These are phyloP conservation scores for Pentalonia nigronervosa DNA, from an alignment of 1,140 invertebrate species.

Conservation along the genomic window DNA sequence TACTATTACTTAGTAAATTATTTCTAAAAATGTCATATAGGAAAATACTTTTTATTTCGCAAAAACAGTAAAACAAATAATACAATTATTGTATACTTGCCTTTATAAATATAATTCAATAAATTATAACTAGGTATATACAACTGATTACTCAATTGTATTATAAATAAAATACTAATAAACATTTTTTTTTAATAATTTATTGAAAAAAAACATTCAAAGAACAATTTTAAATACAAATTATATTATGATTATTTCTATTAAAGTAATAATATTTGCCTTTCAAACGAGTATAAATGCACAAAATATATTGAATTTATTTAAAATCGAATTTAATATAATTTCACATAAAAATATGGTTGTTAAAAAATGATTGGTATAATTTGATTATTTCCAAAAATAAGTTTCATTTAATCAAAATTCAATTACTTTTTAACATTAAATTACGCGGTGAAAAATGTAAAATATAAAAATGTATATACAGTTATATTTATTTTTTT, in stretches of 20 bases:
- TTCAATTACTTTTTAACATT: not conserved
- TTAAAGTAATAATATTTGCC: not conserved
- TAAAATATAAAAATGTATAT: not conserved
- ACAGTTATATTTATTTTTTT: not conserved
- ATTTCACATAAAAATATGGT: not conserved
- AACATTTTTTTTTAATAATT: not conserved
- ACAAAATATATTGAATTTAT: not conserved
- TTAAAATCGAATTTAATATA: not conserved
- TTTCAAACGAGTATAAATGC: not conserved
- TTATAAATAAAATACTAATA: not conserved
- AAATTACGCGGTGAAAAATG: not conserved
- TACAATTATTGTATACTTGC: not conserved
- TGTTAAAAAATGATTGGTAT: not conserved
- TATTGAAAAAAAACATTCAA: not conserved
- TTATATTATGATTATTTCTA: not conserved
- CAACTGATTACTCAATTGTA: not conserved
- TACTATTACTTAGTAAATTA: not conserved
- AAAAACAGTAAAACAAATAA: not conserved
- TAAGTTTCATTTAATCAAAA: conserved; percentile 6
- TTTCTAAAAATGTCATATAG: not conserved
- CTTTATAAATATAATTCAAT: not conserved
- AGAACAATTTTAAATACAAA: not conserved
- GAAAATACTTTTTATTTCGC: not conserved
- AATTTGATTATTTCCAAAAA: not conserved
- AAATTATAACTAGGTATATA: not conserved